Evolutionary conservation across 2,797 vertebrate genomes (phyloP).

Genomic region (Spatula clypeata): DNA sequence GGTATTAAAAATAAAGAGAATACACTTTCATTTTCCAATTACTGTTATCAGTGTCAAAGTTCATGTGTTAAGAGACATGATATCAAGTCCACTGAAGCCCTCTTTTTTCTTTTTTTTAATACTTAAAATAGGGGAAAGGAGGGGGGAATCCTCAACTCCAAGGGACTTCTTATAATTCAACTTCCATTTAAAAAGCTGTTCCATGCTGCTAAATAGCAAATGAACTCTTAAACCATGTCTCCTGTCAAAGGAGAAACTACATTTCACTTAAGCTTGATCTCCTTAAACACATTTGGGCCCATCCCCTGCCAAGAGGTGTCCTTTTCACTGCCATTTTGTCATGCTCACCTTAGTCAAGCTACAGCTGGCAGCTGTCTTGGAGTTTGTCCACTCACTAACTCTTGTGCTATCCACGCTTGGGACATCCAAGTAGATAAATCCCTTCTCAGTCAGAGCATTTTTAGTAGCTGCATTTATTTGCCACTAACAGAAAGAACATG

Average conservation of each 20-base stretch:
- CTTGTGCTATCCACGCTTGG: neutral
- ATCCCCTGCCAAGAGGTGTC: neutral
- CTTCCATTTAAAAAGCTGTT: neutral
- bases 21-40: neutral
- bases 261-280: neutral
- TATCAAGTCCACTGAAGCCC: neutral
- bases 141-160: neutral
- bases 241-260: neutral
- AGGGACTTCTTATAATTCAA: neutral
- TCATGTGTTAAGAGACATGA: neutral
- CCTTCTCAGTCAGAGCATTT: neutral
- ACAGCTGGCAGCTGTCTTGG: rapidly evolving
- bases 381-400: neutral
- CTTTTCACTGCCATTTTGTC: neutral
- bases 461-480: neutral
- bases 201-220: neutral
- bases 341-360: neutral
- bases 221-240: rapidly evolving
- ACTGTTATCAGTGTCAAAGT: neutral
- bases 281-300: neutral
- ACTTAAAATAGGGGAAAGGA: rapidly evolving
- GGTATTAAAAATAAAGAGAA: neutral
- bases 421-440: neutral
- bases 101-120: neutral
- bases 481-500: rapidly evolving